Evolutionary conservation across 2,888 invertebrate genomes (phyloP), one percentile per base, ranked within the genome.

Genomic region (Melinaea menophilus): DNA sequence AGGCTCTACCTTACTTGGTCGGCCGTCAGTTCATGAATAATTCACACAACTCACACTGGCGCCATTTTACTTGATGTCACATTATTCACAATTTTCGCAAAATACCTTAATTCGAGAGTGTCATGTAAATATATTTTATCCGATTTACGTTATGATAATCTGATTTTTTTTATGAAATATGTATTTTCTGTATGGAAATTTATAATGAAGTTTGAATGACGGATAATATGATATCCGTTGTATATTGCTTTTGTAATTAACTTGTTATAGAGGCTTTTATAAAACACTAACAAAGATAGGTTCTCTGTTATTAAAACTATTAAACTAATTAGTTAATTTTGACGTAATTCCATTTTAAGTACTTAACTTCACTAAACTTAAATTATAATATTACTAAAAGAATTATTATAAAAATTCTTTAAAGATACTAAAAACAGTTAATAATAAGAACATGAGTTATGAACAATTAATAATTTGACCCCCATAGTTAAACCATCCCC

Each of bases 31-130:
- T 59, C 58, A 57, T 86, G 83, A 85, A 86, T 86, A 72, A 86
- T 86, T 85, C 82, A 85, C 81, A 79, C 73, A 76, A 76, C 80
- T 75, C 75, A 74, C 78, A 75, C 71, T 71, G 73, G 76, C 76
- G 73, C 76, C 72, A 73, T 72, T 69, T 64, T 69, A 68, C 74
- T 75, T 82, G 79, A 82, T 81, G 78, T 81, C 82, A 79, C 83
- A 85, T 85, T 83, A 85, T 85, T 85, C 80, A 79, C 80, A 85
- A 85, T 85, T 85, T 85, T 75, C 75, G 71, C 72, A 70, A 77
- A 76, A 82, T 80, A 81, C 77, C 77, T 78, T 82, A 79, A 80
- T 82, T 75, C 75, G 58, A 59, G 65, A 71, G 69, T 73, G 71
- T 71, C 71, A 65, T 67, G 62, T 63, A 65, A 68, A 64, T 68